Conservation (phyloP, 2,888 invertebrate genomes). For the Brassicogethes aeneus region DNA sequence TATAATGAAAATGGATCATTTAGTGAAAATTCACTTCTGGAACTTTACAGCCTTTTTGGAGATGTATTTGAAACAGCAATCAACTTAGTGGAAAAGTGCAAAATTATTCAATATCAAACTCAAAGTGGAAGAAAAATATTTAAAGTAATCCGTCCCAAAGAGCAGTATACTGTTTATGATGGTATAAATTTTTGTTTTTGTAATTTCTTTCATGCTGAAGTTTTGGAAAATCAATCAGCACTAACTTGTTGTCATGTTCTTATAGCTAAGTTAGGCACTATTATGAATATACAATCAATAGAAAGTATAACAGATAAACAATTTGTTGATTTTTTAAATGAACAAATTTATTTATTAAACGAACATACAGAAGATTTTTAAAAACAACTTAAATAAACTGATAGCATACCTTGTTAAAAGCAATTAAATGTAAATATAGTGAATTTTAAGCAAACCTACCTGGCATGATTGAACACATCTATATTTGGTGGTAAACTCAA, state of each 20-base stretch:
- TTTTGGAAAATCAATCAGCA: background rate
- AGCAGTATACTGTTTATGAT: background rate
- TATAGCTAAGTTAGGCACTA: background rate
- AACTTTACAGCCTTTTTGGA: background rate
- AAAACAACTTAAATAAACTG: no score
- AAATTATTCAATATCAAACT: background rate
- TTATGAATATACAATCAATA: background rate
- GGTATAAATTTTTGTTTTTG: background rate
- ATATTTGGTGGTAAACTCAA: conserved; percentile 55
- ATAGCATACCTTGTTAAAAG: no score
- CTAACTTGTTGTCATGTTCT: background rate
- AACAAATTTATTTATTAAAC: background rate
- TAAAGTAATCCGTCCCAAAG: background rate
- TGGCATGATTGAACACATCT: conserved; percentile 67
- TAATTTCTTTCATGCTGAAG: background rate
- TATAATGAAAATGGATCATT: conserved; percentile 1
- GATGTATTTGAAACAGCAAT: background rate
- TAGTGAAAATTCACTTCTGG: background rate
- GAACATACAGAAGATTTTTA: background rate
- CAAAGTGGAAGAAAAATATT: background rate
- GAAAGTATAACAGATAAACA: background rate
- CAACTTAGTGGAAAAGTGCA: background rate
- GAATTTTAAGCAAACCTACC: conserved; percentile 48
- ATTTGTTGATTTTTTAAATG: background rate
- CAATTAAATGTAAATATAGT: background rate